A percentile compares a stretch with the other conserved stretches of the same genome.
Conservation (phyloP, 2,797 vertebrate species). For the Tapirus indicus region DNA sequence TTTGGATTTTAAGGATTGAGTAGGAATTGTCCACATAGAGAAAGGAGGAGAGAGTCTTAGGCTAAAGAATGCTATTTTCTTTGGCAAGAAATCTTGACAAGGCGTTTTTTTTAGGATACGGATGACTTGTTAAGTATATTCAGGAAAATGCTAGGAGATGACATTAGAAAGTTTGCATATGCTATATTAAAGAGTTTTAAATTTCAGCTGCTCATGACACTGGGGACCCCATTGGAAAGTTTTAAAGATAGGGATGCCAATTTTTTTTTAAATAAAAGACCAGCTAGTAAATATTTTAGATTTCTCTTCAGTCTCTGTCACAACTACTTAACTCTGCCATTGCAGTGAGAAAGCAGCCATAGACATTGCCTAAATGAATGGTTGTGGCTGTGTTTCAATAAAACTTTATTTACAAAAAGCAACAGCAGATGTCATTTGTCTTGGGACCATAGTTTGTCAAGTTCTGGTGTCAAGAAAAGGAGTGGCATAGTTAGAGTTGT, state of each 20-base stretch:
- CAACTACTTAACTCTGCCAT: neutral
- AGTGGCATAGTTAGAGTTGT: neutral
- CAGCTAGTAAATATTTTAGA: neutral
- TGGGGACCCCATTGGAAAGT: neutral
- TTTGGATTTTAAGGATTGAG: neutral
- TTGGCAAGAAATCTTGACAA: neutral
- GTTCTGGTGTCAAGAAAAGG: neutral
- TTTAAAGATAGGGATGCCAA: neutral
- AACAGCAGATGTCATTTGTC: neutral
- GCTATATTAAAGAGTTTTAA: neutral
- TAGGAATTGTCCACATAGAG: neutral
- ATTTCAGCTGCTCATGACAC: neutral
- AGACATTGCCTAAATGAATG: neutral
- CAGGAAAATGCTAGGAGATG: neutral
- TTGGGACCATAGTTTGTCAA: neutral
- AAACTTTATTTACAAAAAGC: neutral
- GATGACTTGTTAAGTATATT: neutral
- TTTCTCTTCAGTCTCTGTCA: neutral
- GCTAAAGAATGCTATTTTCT: neutral
- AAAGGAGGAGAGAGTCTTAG: neutral
- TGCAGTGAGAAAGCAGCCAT: neutral
- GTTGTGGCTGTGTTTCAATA: too few species aligned
- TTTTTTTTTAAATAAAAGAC: neutral
- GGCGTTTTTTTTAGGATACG: neutral
- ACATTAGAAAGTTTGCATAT: neutral